A percentile compares a stretch with the other conserved stretches of the same genome.
These are phyloP conservation scores for Lucilia cuprina DNA, from an alignment of 1,140 invertebrate genomes.

Conservation along the genomic window DNA sequence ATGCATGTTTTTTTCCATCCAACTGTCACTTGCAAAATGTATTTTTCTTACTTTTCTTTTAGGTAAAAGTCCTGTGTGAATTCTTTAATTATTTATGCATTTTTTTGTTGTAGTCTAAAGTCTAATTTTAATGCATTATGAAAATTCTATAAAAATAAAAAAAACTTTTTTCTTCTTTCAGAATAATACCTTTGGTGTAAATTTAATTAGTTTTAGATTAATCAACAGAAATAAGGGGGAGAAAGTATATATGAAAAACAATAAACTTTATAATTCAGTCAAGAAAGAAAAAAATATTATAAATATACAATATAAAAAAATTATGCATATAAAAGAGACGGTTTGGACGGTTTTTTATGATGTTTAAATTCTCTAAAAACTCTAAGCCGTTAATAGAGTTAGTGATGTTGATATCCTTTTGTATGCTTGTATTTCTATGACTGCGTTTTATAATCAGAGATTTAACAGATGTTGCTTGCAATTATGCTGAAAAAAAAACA, in stretches of 20 bases:
- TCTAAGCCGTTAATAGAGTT: background rate
- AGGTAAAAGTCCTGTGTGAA: background rate
- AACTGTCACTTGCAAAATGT: background rate
- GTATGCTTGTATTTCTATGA: no score
- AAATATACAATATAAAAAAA: background rate
- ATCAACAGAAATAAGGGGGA: background rate
- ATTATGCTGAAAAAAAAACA: background rate
- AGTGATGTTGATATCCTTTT: no score
- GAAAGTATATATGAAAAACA: background rate
- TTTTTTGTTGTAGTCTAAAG: background rate
- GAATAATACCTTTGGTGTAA: background rate
- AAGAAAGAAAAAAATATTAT: background rate
- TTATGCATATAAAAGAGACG: no score
- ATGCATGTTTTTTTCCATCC: no score
- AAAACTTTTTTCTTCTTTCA: background rate
- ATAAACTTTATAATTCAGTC: background rate
- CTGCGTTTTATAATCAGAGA: background rate
- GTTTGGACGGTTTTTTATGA: no score
- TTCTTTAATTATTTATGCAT: background rate
- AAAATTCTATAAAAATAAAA: background rate
- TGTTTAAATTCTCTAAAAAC: background rate
- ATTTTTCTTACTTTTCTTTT: background rate
- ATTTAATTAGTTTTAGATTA: background rate
- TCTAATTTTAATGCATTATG: background rate
- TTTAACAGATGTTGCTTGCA: background rate